Conservation (phyloP, 2,113 vertebrate genomes). For the Amia ocellicauda region DNA sequence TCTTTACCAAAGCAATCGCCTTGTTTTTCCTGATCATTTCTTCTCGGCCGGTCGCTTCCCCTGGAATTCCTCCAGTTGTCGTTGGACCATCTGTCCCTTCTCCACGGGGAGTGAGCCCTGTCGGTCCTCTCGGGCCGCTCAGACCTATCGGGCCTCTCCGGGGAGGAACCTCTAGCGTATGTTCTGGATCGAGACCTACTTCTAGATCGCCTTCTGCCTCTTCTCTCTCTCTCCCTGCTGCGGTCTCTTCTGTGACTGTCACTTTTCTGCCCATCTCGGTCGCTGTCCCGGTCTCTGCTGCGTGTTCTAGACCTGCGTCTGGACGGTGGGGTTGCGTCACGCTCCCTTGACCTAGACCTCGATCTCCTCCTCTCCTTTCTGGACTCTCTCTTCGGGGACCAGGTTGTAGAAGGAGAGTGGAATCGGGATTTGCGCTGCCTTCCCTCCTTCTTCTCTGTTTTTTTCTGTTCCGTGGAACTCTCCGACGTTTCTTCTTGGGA, state of each 20-base stretch:
- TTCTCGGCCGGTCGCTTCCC: slow-evolving; percentile 66
- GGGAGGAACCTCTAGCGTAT: slow-evolving; percentile 66
- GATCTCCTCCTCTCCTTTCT: slow-evolving; percentile 56
- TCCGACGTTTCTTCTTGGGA: slow-evolving; percentile 18
- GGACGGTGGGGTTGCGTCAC: slow-evolving; percentile 57
- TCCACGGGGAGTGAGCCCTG: slow-evolving; percentile 75
- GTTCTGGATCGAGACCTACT: slow-evolving; percentile 79
- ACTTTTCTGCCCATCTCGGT: slow-evolving; percentile 52
- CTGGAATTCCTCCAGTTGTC: slow-evolving; percentile 73
- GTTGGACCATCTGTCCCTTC: slow-evolving; percentile 72
- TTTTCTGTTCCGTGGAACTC: slow-evolving; percentile 29
- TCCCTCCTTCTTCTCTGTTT: slow-evolving; percentile 51
- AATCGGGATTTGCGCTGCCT: slow-evolving; percentile 79
- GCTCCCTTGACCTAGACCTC: slow-evolving; percentile 61
- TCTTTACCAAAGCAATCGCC: slow-evolving; percentile 67
- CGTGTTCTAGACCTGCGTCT: slow-evolving; percentile 70
- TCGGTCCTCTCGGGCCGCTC: slow-evolving; percentile 68
- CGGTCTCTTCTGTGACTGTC: slow-evolving; percentile 68
- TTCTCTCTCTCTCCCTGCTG: slow-evolving; percentile 71
- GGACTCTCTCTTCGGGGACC: slow-evolving; percentile 80
- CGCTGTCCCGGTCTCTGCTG: slow-evolving; percentile 68
- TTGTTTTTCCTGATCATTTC: slow-evolving; percentile 66
- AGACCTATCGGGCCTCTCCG: slow-evolving; percentile 67
- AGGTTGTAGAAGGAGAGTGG: slow-evolving; percentile 88
- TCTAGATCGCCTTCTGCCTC: slow-evolving; percentile 71